Conservation (phyloP, 2,888 invertebrate species). For the Thera obeliscata region DNA sequence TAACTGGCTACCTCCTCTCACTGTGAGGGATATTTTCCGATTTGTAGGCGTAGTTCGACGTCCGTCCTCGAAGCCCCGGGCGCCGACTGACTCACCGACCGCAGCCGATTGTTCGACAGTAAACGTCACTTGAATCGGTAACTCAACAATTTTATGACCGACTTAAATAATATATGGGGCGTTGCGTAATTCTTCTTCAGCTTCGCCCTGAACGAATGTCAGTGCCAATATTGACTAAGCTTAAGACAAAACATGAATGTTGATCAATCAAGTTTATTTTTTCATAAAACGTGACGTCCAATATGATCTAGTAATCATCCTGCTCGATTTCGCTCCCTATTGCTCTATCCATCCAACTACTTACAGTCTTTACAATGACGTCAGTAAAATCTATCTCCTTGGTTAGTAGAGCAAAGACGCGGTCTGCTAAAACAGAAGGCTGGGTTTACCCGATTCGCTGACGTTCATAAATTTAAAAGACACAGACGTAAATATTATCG, state of each 20-base stretch:
- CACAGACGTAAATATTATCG: conserved; percentile 72
- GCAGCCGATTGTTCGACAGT: conserved; percentile 75
- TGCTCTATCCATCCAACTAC: too few species aligned
- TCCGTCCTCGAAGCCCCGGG: conserved; percentile 68
- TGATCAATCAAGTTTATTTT: background rate
- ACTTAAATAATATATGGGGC: conserved; percentile 79
- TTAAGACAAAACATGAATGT: background rate
- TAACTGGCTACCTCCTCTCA: background rate
- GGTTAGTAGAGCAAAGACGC: conserved; percentile 41
- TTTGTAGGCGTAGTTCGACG: conserved; percentile 73
- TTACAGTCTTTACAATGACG: background rate
- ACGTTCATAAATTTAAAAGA: conserved; percentile 53
- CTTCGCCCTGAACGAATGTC: conserved; percentile 62
- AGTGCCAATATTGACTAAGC: conserved; percentile 57
- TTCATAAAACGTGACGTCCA: background rate
- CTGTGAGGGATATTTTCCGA: conserved; percentile 61
- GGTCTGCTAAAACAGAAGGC: conserved; percentile 41
- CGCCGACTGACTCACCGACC: conserved; percentile 76
- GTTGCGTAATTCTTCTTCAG: conserved; percentile 73
- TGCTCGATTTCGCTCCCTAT: background rate
- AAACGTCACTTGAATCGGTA: conserved; percentile 80
- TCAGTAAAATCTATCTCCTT: background rate
- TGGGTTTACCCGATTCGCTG: conserved; percentile 42
- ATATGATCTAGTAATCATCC: background rate
- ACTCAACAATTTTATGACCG: conserved; percentile 78